A percentile compares a stretch with the other conserved stretches of the same genome.
phyloP scores from a whole-genome alignment of 2,888 invertebrate species.

The Vesta saturnalis region DNA sequence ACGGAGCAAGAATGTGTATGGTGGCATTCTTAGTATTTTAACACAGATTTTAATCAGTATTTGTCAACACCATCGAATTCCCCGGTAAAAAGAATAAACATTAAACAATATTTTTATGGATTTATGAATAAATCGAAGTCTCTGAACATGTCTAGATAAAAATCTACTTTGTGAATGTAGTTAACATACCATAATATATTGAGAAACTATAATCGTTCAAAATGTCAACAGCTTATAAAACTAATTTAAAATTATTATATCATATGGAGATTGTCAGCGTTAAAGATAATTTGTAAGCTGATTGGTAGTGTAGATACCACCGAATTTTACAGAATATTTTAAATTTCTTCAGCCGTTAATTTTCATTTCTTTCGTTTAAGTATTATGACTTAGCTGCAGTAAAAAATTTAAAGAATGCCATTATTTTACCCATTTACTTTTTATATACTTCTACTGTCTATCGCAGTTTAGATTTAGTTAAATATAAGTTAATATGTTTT shows the following conservation, averaged over 20 bases:
- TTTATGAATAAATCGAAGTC: conserved; percentile 29
- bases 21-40: conserved; percentile 50
- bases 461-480: no score
- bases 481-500: no score
- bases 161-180: conserved; percentile 9
- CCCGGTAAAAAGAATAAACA: conserved; percentile 24
- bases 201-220: background rate
- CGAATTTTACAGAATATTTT: background rate
- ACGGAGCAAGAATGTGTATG: conserved; percentile 45
- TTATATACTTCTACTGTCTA: no score
- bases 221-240: background rate
- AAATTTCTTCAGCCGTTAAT: background rate
- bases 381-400: background rate
- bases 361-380: background rate
- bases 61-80: conserved; percentile 41
- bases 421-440: no score
- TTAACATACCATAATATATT: background rate
- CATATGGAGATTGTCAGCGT: background rate
- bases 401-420: background rate
- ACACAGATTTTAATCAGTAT: conserved; percentile 43
- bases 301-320: background rate
- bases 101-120: conserved; percentile 32
- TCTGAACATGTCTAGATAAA: conserved; percentile 14
- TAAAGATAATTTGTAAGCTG: background rate
- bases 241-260: background rate